These are phyloP conservation scores for Etia nguti DNA, from an alignment of 2,113 vertebrate genomes.

Conservation along the genomic window DNA sequence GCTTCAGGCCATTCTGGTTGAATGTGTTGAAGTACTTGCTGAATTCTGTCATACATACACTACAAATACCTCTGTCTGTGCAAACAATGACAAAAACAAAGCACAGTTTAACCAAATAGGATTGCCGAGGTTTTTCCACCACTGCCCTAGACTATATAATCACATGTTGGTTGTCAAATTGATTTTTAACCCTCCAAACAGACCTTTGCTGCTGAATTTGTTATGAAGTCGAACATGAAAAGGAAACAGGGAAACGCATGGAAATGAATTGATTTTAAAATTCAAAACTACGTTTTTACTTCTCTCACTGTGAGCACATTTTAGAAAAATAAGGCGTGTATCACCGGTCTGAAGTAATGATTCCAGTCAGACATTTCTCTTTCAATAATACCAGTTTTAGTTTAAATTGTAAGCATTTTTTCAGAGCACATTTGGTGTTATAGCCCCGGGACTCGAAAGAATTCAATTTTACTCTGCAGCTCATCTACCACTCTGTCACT, in stretches of 20 bases:
- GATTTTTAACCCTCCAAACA: neutral
- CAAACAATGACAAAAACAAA: neutral
- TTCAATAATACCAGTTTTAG: neutral
- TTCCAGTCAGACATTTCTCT: neutral
- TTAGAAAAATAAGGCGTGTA: neutral
- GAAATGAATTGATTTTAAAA: neutral
- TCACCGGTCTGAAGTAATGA: neutral
- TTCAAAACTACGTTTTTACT: neutral
- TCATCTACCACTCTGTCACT: neutral
- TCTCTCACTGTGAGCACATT: neutral
- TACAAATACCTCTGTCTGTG: neutral
- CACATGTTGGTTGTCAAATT: neutral
- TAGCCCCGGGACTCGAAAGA: neutral
- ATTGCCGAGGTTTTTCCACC: neutral
- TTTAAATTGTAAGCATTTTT: neutral
- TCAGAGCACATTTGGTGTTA: neutral
- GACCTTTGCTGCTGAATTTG: neutral
- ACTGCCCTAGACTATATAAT: neutral
- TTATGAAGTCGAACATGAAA: neutral
- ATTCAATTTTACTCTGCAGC: neutral
- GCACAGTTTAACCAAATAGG: neutral
- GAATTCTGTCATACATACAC: neutral
- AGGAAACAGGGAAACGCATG: neutral
- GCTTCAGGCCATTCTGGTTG: neutral
- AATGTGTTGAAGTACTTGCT: neutral